phyloP scores from a whole-genome alignment of 1,140 invertebrate genomes.

The Metaphire vulgaris region DNA sequence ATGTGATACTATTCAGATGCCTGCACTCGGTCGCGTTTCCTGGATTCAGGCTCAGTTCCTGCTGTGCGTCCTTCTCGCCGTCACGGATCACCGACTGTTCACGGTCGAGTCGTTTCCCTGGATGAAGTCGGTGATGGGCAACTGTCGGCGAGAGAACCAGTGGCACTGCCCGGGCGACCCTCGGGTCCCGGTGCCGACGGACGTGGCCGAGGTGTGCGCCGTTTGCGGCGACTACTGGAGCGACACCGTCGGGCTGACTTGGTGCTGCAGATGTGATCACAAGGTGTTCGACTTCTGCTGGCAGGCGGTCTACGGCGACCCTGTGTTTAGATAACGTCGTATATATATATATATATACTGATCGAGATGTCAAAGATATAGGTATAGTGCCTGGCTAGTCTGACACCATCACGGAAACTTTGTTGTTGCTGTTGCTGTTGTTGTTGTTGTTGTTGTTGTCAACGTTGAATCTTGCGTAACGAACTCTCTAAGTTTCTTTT shows the following conservation, averaged over 20 bases:
- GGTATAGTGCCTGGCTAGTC: no score
- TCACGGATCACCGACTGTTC: not conserved
- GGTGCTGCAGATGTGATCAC: slow-evolving; percentile 19
- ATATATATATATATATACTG: no score
- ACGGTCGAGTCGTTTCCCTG: not conserved
- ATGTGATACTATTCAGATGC: not conserved
- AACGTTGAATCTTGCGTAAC: no score
- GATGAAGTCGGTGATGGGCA: not conserved
- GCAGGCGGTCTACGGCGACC: slow-evolving; percentile 10
- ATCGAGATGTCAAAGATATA: no score
- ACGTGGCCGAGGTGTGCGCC: slow-evolving; percentile 22
- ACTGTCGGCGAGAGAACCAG: not conserved
- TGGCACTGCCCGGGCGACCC: not conserved
- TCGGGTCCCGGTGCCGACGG: not conserved
- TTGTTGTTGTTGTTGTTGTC: no score
- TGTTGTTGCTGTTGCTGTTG: no score
- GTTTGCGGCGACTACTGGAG: slow-evolving; percentile 27
- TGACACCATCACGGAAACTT: no score
- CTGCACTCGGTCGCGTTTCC: not conserved
- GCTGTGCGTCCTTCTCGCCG: not conserved
- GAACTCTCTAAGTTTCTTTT: no score
- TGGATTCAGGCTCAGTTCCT: not conserved
- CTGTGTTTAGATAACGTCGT: not conserved
- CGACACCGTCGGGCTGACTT: slow-evolving; percentile 15
- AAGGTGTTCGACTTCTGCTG: slow-evolving; percentile 26